Percentiles rank a stretch among this genome's conserved stretches.
Evolutionary conservation across 2,888 invertebrate genomes (phyloP).

Genomic region (Troilus luridus): DNA sequence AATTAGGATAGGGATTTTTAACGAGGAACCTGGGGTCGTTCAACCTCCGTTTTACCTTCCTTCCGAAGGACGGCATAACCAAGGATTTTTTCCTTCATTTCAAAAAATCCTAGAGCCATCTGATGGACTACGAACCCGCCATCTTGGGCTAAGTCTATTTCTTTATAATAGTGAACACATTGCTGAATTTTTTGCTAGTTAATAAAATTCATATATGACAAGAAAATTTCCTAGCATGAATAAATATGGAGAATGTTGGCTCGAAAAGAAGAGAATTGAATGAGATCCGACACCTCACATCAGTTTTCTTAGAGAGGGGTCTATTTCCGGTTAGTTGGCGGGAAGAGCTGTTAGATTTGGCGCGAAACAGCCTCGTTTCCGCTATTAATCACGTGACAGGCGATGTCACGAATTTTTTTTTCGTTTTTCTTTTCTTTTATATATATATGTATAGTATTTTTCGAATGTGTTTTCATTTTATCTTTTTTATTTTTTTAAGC

Average conservation of each 20-base stretch:
- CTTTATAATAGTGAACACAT: too few relatives aligned
- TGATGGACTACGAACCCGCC: too few relatives aligned
- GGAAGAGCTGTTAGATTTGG: constrained; percentile 22
- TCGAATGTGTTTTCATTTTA: neutral
- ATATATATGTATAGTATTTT: neutral
- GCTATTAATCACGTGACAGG: neutral
- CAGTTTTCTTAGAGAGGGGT: neutral
- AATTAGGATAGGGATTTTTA: too few relatives aligned
- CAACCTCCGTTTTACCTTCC: too few relatives aligned
- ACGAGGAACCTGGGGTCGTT: too few relatives aligned
- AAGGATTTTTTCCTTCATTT: too few relatives aligned
- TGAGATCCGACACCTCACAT: constrained; percentile 43
- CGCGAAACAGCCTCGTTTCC: neutral
- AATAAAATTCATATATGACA: neutral
- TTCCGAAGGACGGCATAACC: too few relatives aligned
- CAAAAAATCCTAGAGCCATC: too few relatives aligned
- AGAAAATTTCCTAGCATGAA: neutral
- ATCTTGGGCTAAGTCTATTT: too few relatives aligned
- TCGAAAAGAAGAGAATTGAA: constrained; percentile 24
- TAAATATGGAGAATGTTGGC: constrained; percentile 5
- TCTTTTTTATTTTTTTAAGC: neutral
- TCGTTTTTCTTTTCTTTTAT: neutral
- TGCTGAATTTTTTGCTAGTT: too few relatives aligned
- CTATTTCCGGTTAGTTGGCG: constrained; percentile 41
- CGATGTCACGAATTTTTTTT: too few relatives aligned